Base-by-base conservation (phyloP, 2,113 vertebrate genomes). In the Limanda limanda region DNA sequence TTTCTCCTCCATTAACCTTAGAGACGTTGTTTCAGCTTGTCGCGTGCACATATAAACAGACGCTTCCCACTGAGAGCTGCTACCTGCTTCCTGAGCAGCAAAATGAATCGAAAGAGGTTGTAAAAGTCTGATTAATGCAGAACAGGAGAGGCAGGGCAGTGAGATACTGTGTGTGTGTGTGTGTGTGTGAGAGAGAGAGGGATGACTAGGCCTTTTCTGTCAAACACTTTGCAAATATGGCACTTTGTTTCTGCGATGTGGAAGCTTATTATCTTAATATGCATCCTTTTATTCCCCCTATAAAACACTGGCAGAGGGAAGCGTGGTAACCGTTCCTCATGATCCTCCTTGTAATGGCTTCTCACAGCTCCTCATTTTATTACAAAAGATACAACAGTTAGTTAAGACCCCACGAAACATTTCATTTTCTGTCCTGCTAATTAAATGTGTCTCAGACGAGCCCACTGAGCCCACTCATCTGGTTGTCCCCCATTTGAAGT, bases 371-470 rank as follows among this genome's bases (percentile, higher is more conserved):
- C 85, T 89, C 85, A 86, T 89, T 93, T 88, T 82, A 92, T 92
- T 93, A 92, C 85, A 83, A 88, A 90, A 92, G 90, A 91, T 92
- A 90, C 87, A 89, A 90, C 90, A 87, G 88, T 93, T 89, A 92
- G 90, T 93, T 92, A 92, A 92, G 91, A 93, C 82, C 90, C 81
- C 79, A 88, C 77, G 82, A 92, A 93, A 93, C 89, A 88, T 88
- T 93, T 93, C 88, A 92, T 91, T 93, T 89, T 91, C 85, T 84
- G 66, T 81, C 71, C 78, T 45, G 81, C 91, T 94, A 93, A 94
- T 94, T 93, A 93, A 94, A 93, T 93, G 92, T 91, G 91, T 89
- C 88, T 92, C 85, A 85, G 88, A 93, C 89, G 91, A 94, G 86
- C 91, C 90, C 89, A 78, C 90, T 88, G 91, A 93, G 94, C 89